These are phyloP conservation scores for Limnothrissa miodon DNA, from an alignment of 2,113 vertebrate species.

Conservation along the genomic window DNA sequence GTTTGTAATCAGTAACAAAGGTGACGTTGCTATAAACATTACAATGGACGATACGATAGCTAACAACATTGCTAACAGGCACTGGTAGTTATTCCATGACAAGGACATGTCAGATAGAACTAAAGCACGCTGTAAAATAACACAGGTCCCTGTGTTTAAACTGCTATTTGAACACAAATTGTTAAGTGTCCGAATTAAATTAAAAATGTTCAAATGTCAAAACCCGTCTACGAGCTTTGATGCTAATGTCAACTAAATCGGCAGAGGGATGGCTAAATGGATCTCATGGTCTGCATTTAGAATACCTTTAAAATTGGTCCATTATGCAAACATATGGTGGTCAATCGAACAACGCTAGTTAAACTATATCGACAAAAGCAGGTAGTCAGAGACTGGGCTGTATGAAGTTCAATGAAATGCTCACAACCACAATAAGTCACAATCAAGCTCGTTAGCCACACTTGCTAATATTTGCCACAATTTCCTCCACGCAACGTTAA, in stretches of 20 bases:
- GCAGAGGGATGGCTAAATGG: neutral
- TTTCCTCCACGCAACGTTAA: neutral
- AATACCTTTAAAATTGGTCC: neutral
- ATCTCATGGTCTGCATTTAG: neutral
- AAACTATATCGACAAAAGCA: neutral
- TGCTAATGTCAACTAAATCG: neutral
- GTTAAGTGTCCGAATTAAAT: neutral
- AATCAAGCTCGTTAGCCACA: slow-evolving; percentile 1
- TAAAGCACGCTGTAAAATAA: neutral
- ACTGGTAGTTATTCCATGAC: neutral
- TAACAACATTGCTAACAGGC: neutral
- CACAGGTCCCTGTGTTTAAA: neutral
- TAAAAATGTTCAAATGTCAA: neutral
- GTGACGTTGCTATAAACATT: neutral
- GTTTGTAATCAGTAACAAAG: neutral
- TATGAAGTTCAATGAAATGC: neutral
- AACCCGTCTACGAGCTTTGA: neutral
- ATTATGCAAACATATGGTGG: neutral
- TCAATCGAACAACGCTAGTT: neutral
- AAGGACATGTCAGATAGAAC: neutral
- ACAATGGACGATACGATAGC: neutral
- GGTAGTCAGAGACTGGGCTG: neutral
- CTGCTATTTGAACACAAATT: neutral
- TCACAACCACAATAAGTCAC: neutral
- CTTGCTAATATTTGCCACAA: neutral